phyloP scores from a whole-genome alignment of 2,888 invertebrate genomes.

The Lobophora halterata region DNA sequence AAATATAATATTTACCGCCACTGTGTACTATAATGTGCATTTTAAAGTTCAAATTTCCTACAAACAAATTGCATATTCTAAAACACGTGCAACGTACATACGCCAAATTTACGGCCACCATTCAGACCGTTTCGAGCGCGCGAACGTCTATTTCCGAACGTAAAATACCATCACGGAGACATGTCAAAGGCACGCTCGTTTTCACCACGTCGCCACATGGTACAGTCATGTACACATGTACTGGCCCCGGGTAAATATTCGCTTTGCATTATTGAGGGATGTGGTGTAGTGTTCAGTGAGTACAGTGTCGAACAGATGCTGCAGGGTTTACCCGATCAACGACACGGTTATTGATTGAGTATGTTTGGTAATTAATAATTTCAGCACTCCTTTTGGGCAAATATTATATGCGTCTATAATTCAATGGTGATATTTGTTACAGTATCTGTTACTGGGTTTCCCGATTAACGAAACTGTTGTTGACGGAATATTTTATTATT shows the following conservation, averaged over 20 bases:
- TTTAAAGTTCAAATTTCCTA: slow-evolving; percentile 23
- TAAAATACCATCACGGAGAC: slow-evolving; percentile 17
- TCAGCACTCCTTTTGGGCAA: too few relatives aligned
- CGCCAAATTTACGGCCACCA: slow-evolving; percentile 12
- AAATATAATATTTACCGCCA: slow-evolving; percentile 11
- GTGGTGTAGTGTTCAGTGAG: too few relatives aligned
- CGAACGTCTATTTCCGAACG: slow-evolving; percentile 21
- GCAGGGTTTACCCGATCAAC: too few relatives aligned
- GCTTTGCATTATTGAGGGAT: slow-evolving; percentile 28
- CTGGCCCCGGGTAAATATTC: slow-evolving; percentile 21
- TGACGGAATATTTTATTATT: too few relatives aligned
- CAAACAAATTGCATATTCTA: slow-evolving; percentile 27
- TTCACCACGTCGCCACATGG: slow-evolving; percentile 14
- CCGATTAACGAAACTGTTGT: too few relatives aligned
- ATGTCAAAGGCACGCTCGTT: slow-evolving; percentile 26
- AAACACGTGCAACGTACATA: slow-evolving; percentile 24
- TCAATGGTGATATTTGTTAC: too few relatives aligned
- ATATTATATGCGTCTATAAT: too few relatives aligned
- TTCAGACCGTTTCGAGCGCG: slow-evolving; percentile 23
- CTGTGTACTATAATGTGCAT: slow-evolving; percentile 18
- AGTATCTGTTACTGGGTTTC: too few relatives aligned
- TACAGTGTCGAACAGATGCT: not conserved
- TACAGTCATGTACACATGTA: slow-evolving; percentile 13
- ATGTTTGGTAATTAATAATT: too few relatives aligned
- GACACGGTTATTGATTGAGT: too few relatives aligned